Evolutionary conservation across 2,797 vertebrate species (phyloP).

Genomic region (Picus viridis): DNA sequence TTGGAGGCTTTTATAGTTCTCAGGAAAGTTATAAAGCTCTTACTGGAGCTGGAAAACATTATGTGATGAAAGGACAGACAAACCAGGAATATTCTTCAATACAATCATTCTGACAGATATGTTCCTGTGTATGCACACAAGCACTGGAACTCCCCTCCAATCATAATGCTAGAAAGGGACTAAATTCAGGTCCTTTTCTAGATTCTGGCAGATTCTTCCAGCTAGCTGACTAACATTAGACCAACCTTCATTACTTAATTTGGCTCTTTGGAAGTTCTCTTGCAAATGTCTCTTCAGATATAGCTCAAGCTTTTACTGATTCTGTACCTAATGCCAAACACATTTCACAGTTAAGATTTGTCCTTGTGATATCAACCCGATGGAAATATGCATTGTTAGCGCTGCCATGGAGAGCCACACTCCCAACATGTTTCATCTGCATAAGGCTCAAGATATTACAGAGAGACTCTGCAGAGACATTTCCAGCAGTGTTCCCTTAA

Average conservation of each 20-base stretch:
- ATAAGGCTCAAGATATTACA: background rate
- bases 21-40: background rate
- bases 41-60: background rate
- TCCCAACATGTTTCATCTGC: background rate
- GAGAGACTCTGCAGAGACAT: background rate
- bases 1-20: background rate
- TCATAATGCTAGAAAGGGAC: background rate
- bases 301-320: background rate
- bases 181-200: too few species aligned
- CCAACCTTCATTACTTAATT: background rate
- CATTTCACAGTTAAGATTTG: background rate
- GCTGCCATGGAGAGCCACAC: background rate
- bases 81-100: background rate
- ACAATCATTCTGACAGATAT: fast-evolving
- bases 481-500: background rate
- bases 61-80: background rate
- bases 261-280: background rate
- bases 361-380: background rate
- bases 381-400: background rate
- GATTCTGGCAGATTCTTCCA: background rate
- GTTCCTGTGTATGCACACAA: background rate
- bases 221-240: background rate
- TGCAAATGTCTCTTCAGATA: background rate
- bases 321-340: background rate
- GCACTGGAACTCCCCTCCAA: background rate